These are phyloP conservation scores for Drosophila prosaltans DNA, from an alignment of 1,140 invertebrate species.

Conservation along the genomic window DNA sequence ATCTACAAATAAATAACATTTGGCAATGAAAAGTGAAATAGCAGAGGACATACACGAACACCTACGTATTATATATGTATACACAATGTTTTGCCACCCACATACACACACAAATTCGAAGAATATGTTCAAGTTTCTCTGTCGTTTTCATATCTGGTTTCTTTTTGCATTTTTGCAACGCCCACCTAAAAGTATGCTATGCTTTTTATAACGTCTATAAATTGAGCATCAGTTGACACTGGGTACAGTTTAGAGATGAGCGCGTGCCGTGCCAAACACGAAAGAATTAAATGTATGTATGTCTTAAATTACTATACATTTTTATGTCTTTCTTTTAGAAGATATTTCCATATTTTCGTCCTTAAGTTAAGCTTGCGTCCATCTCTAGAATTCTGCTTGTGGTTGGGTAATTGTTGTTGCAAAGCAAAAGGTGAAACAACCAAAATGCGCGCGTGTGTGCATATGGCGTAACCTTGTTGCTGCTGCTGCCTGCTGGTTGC, in stretches of 20 bases:
- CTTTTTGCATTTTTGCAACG: conserved; percentile 1
- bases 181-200: conserved; percentile 34
- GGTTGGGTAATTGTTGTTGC: conserved; percentile 51
- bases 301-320: no score
- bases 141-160: neutral
- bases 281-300: no score
- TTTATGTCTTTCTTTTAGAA: no score
- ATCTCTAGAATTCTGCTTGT: neutral
- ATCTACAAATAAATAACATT: neutral
- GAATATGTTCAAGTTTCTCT: conserved; percentile 19
- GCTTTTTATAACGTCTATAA: conserved; percentile 46
- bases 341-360: no score
- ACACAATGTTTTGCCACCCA: neutral
- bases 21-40: neutral
- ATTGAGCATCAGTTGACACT: conserved; percentile 41
- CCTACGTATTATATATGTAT: no score
- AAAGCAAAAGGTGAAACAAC: conserved; percentile 44
- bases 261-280: no score
- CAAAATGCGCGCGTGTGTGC: conserved; percentile 14
- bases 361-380: no score
- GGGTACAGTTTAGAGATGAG: neutral
- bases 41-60: neutral
- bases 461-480: conserved; percentile 1
- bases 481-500: no score
- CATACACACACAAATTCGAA: neutral